phyloP scores from a whole-genome alignment of 2,797 vertebrate species.

The Alcedo atthis region DNA sequence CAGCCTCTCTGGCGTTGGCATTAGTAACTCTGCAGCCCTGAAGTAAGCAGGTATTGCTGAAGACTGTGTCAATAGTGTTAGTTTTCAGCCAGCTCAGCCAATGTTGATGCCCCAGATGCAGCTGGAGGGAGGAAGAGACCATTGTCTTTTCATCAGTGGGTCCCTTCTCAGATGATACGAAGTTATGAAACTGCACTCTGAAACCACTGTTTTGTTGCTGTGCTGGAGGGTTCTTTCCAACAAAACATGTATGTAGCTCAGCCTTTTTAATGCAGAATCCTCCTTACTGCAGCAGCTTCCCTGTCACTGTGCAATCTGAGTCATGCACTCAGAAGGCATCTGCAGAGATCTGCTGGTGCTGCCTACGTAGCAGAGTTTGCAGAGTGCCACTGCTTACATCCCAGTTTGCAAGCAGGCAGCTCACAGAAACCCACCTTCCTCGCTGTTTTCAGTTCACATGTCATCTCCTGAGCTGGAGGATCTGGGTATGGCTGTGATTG shows the following conservation, averaged over 20 bases:
- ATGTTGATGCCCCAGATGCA: background rate
- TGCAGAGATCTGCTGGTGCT: background rate
- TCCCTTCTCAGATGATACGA: background rate
- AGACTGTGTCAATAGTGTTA: background rate
- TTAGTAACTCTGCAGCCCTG: fast-evolving
- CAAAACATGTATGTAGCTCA: background rate
- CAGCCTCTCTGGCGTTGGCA: background rate
- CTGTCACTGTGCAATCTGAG: background rate
- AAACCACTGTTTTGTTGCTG: background rate
- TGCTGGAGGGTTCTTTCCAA: background rate
- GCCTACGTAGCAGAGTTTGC: background rate
- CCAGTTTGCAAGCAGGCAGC: background rate
- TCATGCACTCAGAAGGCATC: background rate
- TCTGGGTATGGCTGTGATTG: background rate
- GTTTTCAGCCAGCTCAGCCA: background rate
- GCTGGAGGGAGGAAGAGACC: background rate
- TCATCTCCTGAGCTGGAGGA: background rate
- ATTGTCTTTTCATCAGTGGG: background rate
- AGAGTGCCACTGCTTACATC: background rate
- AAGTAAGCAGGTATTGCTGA: background rate
- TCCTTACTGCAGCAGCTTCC: background rate
- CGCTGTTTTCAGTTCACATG: background rate
- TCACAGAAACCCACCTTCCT: background rate
- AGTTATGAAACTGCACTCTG: background rate
- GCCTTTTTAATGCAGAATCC: background rate